Conservation (phyloP, 53 echinoderm and acorn worm species). For the Echinometra lucunter region DNA sequence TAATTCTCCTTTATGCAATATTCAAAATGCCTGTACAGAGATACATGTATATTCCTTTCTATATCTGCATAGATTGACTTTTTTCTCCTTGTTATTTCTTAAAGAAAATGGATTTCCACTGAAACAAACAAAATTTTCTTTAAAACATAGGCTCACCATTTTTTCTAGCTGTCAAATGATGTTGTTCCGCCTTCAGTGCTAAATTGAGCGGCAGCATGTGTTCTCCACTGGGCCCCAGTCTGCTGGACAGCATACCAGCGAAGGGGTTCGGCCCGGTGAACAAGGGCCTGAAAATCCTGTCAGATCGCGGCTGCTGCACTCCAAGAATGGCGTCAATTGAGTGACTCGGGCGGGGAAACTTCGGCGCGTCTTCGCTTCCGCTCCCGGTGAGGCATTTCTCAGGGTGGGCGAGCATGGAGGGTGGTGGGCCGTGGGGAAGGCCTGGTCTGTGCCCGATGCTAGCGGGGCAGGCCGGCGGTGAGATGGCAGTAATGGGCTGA, state of each 20-base stretch:
- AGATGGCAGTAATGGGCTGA: constrained; percentile 18
- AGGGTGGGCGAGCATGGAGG: neutral
- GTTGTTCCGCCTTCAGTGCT: neutral
- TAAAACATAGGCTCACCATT: neutral
- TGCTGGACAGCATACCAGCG: constrained; percentile 10
- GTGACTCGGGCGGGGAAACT: constrained; percentile 71
- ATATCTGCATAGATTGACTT: no score
- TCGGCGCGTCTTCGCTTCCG: constrained; percentile 25
- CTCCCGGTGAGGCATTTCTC: constrained; percentile 15
- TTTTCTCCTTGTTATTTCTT: no score
- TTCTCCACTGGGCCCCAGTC: neutral
- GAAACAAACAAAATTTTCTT: neutral
- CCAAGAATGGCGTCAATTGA: constrained; percentile 87
- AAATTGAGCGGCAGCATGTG: constrained; percentile 25
- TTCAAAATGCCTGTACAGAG: no score
- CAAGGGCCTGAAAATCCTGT: constrained; percentile 13
- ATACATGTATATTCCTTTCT: no score
- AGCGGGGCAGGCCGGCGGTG: constrained; percentile 27
- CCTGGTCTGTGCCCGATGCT: neutral
- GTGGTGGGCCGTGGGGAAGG: neutral
- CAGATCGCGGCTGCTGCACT: constrained; percentile 36
- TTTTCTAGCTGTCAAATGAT: neutral
- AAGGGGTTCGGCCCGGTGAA: constrained; percentile 52
- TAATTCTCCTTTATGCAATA: no score
- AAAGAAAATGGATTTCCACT: neutral